phyloP scores from a whole-genome alignment of 1,140 invertebrate genomes.

The Atta cephalotes region DNA sequence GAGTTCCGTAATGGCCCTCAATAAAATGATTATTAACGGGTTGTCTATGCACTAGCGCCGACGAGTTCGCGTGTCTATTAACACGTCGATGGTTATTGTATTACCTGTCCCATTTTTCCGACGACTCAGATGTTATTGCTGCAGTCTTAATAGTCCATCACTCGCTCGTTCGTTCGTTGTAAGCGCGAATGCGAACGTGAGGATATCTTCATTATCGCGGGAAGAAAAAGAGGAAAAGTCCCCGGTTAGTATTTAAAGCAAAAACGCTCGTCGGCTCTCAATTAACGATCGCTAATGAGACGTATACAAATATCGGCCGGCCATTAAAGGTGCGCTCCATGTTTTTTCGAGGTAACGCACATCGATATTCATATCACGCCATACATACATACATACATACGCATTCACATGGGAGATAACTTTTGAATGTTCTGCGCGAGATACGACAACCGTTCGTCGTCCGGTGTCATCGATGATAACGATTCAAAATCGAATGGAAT shows the following conservation, averaged over 20 bases:
- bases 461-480: background rate
- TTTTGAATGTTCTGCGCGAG: constrained; percentile 9
- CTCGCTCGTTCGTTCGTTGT: constrained; percentile 19
- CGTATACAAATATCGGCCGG: constrained; percentile 72
- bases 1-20: constrained; percentile 36
- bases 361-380: constrained; percentile 15
- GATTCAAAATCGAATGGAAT: constrained; percentile 26
- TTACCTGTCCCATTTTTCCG: constrained; percentile 12
- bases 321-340: constrained; percentile 64
- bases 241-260: constrained; percentile 36
- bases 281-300: constrained; percentile 77
- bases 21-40: constrained; percentile 50
- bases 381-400: background rate
- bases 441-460: background rate
- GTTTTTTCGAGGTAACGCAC: constrained; percentile 27
- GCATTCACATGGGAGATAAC: constrained; percentile 15
- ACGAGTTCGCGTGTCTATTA: constrained; percentile 29
- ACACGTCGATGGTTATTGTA: constrained; percentile 34
- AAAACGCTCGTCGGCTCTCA: constrained; percentile 61
- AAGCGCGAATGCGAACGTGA: background rate
- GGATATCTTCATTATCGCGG: constrained; percentile 58
- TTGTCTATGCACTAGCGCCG: constrained; percentile 5
- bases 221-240: constrained; percentile 29
- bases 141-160: constrained; percentile 62
- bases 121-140: background rate